Evolutionary conservation across 2,797 vertebrate genomes (phyloP).

Genomic region (Melanotaenia trifasciata): DNA sequence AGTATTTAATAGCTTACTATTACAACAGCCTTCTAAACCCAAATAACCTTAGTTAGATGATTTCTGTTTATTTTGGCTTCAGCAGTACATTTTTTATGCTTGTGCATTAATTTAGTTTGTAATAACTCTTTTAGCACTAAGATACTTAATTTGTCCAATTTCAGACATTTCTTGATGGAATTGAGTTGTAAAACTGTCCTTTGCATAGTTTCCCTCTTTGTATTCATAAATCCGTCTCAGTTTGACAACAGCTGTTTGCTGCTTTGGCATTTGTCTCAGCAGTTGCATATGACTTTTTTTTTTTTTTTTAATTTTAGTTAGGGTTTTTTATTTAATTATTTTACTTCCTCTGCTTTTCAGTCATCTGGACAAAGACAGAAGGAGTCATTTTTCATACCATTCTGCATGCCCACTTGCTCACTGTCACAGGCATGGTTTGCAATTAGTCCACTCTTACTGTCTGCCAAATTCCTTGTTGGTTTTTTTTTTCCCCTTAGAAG

Average conservation of each 20-base stretch:
- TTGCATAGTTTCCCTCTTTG: conserved; percentile 54
- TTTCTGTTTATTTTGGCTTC: not conserved
- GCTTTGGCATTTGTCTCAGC: conserved; percentile 61
- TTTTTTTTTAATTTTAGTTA: conserved; percentile 4
- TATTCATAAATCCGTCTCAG: conserved; percentile 53
- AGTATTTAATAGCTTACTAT: no score
- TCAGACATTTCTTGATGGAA: conserved; percentile 3
- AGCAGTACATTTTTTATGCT: not conserved
- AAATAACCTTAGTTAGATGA: not conserved
- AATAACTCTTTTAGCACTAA: not conserved
- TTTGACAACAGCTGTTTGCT: conserved; percentile 71
- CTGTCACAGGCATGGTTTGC: conserved; percentile 61
- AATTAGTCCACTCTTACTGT: conserved; percentile 70
- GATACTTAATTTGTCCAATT: not conserved
- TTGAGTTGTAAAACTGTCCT: conserved; percentile 18
- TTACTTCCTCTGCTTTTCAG: conserved; percentile 60
- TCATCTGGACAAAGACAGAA: conserved; percentile 74
- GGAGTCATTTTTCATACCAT: conserved; percentile 62
- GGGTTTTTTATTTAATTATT: not conserved
- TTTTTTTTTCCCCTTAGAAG: conserved; percentile 36
- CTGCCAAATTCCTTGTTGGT: conserved; percentile 69
- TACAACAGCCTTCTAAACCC: not conserved
- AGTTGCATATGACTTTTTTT: conserved; percentile 58
- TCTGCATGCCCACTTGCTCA: conserved; percentile 62
- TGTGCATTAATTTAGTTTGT: not conserved